Conservation (phyloP, 2,113 vertebrate genomes). For the Amazona guildingii region DNA sequence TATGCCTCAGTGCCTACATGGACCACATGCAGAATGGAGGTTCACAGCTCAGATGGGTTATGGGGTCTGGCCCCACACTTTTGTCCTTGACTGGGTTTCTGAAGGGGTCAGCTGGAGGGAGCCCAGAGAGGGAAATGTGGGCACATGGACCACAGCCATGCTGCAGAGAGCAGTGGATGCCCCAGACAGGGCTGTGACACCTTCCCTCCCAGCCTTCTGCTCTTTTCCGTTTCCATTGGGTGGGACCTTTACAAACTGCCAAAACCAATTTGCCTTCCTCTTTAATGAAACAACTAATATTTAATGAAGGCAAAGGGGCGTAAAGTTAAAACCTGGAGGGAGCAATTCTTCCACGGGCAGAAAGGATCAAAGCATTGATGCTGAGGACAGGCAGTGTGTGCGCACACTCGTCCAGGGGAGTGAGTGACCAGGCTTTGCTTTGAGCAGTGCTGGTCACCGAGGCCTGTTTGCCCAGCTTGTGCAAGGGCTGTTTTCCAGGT, state of each 20-base stretch:
- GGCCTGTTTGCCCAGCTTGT: background rate
- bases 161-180: fast-evolving
- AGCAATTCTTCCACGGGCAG: background rate
- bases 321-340: background rate
- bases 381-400: background rate
- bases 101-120: background rate
- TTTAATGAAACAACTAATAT: background rate
- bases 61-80: fast-evolving
- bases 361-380: background rate
- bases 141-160: background rate
- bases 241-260: background rate
- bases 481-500: background rate
- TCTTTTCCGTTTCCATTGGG: background rate
- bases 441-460: background rate
- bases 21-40: fast-evolving
- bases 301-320: background rate
- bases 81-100: background rate
- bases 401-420: fast-evolving
- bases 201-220: background rate
- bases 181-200: background rate
- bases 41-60: background rate
- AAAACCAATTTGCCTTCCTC: background rate
- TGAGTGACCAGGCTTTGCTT: background rate
- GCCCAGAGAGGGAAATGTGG: background rate
- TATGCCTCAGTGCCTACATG: background rate